Conservation (phyloP, 2,888 invertebrate species). For the Cabera pusaria region DNA sequence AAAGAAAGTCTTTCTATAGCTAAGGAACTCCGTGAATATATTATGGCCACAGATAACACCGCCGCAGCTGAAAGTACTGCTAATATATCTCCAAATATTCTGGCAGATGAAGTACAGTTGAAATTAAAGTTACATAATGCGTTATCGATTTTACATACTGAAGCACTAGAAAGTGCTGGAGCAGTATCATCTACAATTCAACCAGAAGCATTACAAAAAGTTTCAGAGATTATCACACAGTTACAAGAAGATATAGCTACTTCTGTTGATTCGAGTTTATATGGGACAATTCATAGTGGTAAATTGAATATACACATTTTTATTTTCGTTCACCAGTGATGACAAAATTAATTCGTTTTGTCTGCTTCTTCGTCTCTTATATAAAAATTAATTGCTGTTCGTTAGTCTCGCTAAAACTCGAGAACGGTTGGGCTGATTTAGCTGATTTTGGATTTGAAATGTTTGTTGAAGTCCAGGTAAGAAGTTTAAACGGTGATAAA, state of each 20-base stretch:
- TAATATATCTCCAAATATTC: constrained; percentile 13
- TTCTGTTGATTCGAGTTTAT: constrained; percentile 25
- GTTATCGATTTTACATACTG: constrained; percentile 39
- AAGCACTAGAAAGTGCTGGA: constrained; percentile 39
- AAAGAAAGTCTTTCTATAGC: constrained; percentile 39
- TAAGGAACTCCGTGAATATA: constrained; percentile 34
- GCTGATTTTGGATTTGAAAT: too few species aligned
- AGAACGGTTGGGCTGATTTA: too few species aligned
- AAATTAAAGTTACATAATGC: constrained; percentile 38
- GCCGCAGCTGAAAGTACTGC: constrained; percentile 19
- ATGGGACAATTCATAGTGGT: constrained; percentile 30
- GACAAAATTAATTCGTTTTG: too few species aligned
- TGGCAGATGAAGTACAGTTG: constrained; percentile 35
- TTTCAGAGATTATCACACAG: constrained; percentile 44
- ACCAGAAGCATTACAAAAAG: constrained; percentile 36
- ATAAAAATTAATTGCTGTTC: too few species aligned
- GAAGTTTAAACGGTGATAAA: too few species aligned
- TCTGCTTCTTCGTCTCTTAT: too few species aligned
- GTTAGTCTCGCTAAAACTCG: too few species aligned
- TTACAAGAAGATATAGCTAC: constrained; percentile 49
- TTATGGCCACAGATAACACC: constrained; percentile 22
- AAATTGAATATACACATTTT: too few species aligned
- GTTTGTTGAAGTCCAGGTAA: too few species aligned
- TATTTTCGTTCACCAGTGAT: too few species aligned
- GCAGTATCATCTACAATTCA: constrained; percentile 31